Percentiles rank a stretch among this genome's conserved stretches.
Conservation (phyloP, 2,113 vertebrate genomes). For the Melanocharis versteri region DNA sequence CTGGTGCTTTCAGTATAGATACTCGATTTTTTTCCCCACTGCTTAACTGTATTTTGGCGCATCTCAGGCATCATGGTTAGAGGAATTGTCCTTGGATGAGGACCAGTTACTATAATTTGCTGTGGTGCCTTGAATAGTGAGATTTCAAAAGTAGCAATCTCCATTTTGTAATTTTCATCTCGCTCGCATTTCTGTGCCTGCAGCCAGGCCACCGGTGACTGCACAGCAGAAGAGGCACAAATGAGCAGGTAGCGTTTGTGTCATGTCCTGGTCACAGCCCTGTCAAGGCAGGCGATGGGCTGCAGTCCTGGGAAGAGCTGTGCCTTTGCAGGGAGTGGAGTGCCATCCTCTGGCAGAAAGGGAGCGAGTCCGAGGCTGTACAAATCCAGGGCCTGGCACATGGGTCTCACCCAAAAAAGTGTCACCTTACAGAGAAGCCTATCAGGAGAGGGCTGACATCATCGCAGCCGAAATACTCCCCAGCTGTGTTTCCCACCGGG, state of each 20-base stretch:
- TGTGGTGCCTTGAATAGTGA: background rate
- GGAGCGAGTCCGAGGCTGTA: background rate
- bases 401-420: background rate
- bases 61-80: background rate
- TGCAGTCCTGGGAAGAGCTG: background rate
- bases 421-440: slow-evolving; percentile 55
- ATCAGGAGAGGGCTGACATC: slow-evolving; percentile 65
- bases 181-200: background rate
- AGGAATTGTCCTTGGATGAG: background rate
- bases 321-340: background rate
- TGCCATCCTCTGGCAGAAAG: slow-evolving; percentile 52
- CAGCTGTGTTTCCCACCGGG: slow-evolving; percentile 61
- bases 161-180: background rate
- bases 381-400: background rate
- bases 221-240: background rate
- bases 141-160: background rate
- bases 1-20: background rate
- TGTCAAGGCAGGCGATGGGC: background rate
- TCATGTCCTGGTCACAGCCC: background rate
- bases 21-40: accelerated
- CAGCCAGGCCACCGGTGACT: background rate
- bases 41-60: background rate
- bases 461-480: slow-evolving; percentile 50
- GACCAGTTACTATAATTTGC: background rate
- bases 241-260: background rate